Evolutionary conservation across 1,140 invertebrate genomes (phyloP).

Genomic region (Thalassaphorura encarpata): DNA sequence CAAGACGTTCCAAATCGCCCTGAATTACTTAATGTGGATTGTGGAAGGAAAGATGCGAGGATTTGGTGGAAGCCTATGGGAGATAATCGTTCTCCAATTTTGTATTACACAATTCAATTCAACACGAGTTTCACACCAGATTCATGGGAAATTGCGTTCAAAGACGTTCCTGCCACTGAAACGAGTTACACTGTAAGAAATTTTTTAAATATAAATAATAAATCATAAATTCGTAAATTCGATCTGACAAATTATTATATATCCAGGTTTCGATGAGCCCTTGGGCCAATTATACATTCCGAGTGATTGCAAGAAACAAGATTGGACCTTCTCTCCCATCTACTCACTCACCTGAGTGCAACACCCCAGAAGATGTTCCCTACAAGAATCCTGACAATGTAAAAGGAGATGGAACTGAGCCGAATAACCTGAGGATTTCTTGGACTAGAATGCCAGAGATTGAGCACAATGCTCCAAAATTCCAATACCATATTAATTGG

Average conservation of each 20-base stretch:
- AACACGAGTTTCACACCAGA: conserved; percentile 91
- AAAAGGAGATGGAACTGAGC: conserved; percentile 72
- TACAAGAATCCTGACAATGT: conserved; percentile 93
- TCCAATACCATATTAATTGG: conserved; percentile 84
- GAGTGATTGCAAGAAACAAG: conserved; percentile 37
- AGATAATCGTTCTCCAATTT: conserved; percentile 88
- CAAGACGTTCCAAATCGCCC: conserved; percentile 94
- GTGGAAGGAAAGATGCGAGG: conserved; percentile 57
- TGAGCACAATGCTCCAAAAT: conserved; percentile 88
- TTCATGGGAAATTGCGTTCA: conserved; percentile 69
- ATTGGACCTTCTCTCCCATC: conserved; percentile 73
- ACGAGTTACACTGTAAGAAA: conserved; percentile 51
- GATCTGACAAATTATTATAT: conserved; percentile 2
- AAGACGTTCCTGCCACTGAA: conserved; percentile 67
- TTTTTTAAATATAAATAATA: background rate
- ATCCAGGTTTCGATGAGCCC: conserved; percentile 61
- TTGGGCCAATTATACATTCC: conserved; percentile 94
- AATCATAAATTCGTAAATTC: background rate
- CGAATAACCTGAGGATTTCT: conserved; percentile 81
- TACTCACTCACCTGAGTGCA: conserved; percentile 64
- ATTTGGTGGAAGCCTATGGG: conserved; percentile 77
- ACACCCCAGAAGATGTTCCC: conserved; percentile 77
- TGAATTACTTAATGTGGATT: conserved; percentile 50
- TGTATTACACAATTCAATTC: conserved; percentile 81
- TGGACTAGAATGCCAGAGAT: conserved; percentile 95